These are phyloP conservation scores for Ormyrus nitidulus DNA, from an alignment of 2,888 invertebrate genomes.

Conservation along the genomic window DNA sequence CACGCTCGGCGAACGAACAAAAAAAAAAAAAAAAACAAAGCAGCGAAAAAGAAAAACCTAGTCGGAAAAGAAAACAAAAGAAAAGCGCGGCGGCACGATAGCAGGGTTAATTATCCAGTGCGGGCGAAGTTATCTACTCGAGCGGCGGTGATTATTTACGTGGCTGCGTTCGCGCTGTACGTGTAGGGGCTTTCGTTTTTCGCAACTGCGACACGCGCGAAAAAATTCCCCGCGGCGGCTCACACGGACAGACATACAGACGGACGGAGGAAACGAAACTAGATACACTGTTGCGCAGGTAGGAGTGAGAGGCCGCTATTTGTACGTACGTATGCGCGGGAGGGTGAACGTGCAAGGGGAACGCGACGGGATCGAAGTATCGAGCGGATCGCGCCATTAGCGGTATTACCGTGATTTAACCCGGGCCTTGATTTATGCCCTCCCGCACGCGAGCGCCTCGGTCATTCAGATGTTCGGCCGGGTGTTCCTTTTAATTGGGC, in stretches of 20 bases:
- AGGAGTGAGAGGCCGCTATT: neutral
- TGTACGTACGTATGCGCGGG: neutral
- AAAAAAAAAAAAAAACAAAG: neutral
- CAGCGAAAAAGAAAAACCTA: neutral
- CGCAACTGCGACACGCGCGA: conserved; percentile 39
- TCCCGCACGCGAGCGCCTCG: neutral
- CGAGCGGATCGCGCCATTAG: conserved; percentile 13
- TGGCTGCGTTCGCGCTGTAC: conserved; percentile 19
- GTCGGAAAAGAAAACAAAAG: neutral
- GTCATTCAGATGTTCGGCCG: conserved; percentile 1
- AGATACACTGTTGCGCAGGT: neutral
- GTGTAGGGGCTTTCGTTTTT: conserved; percentile 47
- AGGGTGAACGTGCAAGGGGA: neutral
- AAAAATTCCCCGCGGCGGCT: conserved; percentile 27
- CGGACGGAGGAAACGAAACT: neutral
- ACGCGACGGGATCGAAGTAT: conserved; percentile 16
- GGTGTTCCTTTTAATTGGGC: conserved; percentile 24
- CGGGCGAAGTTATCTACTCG: conserved; percentile 7
- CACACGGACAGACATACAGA: neutral
- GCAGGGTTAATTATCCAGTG: conserved; percentile 40
- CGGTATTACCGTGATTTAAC: conserved; percentile 43
- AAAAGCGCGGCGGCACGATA: conserved; percentile 20
- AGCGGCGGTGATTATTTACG: conserved; percentile 41
- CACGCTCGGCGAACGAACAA: no score
- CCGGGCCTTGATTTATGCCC: conserved; percentile 38